Conservation (phyloP, 2,797 vertebrate genomes). For the Sebastolobus altivelis region DNA sequence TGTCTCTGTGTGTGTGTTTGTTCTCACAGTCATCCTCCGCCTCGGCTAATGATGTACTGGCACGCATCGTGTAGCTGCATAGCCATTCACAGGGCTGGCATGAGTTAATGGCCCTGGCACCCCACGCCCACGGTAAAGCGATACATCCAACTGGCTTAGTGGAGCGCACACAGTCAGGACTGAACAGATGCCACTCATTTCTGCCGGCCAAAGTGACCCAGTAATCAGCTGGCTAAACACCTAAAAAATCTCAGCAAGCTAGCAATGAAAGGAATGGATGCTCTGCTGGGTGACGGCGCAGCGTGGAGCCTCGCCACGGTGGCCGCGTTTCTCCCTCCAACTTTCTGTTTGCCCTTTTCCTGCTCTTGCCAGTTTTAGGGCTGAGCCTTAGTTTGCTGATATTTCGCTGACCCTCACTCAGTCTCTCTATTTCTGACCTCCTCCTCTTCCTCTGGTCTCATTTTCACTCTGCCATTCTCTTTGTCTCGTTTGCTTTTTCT, state of each 20-base stretch:
- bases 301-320: conserved; percentile 42
- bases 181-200: conserved; percentile 77
- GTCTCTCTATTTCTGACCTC: conserved; percentile 16
- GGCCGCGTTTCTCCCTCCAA: conserved; percentile 26
- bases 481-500: conserved; percentile 23
- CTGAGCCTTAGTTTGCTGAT: conserved; percentile 37
- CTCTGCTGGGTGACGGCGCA: conserved; percentile 46
- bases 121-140: conserved; percentile 51
- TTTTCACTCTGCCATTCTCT: background rate
- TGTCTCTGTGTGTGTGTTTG: background rate
- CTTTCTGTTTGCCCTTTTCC: conserved; percentile 54
- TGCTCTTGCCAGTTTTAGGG: conserved; percentile 29
- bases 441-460: background rate
- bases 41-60: conserved; percentile 69
- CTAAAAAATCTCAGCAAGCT: conserved; percentile 57
- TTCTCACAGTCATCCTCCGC: conserved; percentile 37
- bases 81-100: conserved; percentile 65
- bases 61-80: conserved; percentile 28
- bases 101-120: conserved; percentile 70
- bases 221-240: conserved; percentile 73
- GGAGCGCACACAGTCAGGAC: conserved; percentile 48
- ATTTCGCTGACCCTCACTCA: conserved; percentile 42
- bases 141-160: conserved; percentile 75
- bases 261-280: conserved; percentile 57
- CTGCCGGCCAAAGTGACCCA: conserved; percentile 71